Conservation (phyloP, 2,113 vertebrate genomes). For the Origma solitaria region DNA sequence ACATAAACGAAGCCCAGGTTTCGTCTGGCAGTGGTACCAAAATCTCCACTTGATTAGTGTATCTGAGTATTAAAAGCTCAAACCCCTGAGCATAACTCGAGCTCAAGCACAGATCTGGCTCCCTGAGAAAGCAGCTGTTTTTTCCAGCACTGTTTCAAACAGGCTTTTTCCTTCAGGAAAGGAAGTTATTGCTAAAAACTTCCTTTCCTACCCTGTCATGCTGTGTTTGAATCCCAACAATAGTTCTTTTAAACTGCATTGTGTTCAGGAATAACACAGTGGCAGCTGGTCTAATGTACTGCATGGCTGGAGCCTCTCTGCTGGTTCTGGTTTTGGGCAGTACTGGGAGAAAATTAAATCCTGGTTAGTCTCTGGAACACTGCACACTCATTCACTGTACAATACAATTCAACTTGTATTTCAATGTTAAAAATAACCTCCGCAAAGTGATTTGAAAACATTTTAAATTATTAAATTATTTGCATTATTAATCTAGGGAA, state of each 20-base stretch:
- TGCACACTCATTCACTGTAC: neutral
- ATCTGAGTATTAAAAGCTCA: neutral
- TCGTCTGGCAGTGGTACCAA: neutral
- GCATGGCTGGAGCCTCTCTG: too few species aligned
- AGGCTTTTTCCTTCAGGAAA: neutral
- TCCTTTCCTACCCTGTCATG: neutral
- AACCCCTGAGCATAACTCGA: neutral
- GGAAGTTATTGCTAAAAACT: neutral
- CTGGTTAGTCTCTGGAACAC: neutral
- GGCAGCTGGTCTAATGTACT: neutral
- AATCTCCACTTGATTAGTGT: neutral
- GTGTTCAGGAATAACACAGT: neutral
- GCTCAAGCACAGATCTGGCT: neutral
- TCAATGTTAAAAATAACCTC: neutral
- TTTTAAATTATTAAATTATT: neutral
- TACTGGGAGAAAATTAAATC: neutral
- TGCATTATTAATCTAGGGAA: neutral
- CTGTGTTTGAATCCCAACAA: neutral
- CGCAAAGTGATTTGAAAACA: neutral
- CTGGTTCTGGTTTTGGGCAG: neutral
- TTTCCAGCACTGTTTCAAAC: neutral
- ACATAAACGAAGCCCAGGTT: neutral
- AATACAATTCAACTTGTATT: neutral
- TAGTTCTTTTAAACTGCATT: neutral
- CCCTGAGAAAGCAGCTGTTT: neutral